These are phyloP conservation scores for Notolabrus celidotus DNA, from an alignment of 2,797 vertebrate species.

Conservation along the genomic window DNA sequence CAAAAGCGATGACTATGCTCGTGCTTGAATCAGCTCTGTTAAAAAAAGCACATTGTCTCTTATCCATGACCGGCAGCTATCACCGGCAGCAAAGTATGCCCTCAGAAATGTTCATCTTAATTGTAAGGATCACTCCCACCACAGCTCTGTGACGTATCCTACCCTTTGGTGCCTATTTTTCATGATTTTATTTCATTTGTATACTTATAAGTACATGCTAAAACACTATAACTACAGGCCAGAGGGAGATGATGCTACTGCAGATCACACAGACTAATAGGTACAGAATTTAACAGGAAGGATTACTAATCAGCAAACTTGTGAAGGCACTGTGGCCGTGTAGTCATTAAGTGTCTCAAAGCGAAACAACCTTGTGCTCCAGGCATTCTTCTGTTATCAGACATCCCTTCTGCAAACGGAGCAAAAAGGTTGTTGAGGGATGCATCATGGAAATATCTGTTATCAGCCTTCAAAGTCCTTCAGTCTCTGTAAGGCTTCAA, in stretches of 20 bases:
- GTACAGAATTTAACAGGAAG: conserved; percentile 38
- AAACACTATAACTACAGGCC: conserved; percentile 23
- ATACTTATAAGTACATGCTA: conserved; percentile 25
- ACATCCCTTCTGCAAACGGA: conserved; percentile 49
- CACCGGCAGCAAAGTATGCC: conserved; percentile 29
- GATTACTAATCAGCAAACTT: conserved; percentile 52
- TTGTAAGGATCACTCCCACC: conserved; percentile 21
- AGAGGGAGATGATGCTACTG: conserved; percentile 15
- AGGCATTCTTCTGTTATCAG: conserved; percentile 51
- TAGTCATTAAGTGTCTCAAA: conserved; percentile 46
- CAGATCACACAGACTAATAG: conserved; percentile 49
- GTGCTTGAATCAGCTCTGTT: conserved; percentile 58
- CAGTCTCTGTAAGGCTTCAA: conserved; percentile 58
- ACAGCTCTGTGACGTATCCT: conserved; percentile 13
- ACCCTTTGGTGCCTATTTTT: conserved; percentile 21
- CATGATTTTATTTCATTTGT: conserved; percentile 21
- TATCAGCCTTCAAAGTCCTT: conserved; percentile 72
- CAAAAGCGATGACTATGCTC: conserved; percentile 48
- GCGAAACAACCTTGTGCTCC: conserved; percentile 31
- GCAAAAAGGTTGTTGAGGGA: conserved; percentile 59
- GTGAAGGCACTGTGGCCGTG: conserved; percentile 25
- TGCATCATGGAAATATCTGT: conserved; percentile 67
- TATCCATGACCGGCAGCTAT: conserved; percentile 29
- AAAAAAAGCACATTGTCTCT: conserved; percentile 53
- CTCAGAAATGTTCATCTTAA: conserved; percentile 41